Evolutionary conservation across 2,888 invertebrate genomes (phyloP).

Genomic region (Drosophila paracracens): DNA sequence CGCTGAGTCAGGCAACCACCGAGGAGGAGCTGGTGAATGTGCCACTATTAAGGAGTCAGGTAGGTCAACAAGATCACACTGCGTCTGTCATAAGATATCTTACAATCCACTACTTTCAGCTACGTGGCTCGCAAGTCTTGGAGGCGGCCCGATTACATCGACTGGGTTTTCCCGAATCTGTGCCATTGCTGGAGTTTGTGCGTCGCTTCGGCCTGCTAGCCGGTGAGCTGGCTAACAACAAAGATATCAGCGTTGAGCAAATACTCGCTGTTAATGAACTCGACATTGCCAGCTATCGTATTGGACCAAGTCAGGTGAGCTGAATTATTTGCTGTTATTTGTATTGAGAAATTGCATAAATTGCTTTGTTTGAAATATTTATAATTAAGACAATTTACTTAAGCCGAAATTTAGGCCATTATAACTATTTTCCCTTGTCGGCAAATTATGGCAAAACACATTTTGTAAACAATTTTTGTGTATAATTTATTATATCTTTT

Average conservation of each 20-base stretch:
- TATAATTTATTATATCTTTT: too few species aligned
- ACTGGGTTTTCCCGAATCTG: constrained; percentile 96
- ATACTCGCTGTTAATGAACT: constrained; percentile 93
- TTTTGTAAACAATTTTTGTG: too few species aligned
- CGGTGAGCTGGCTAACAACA: constrained; percentile 77
- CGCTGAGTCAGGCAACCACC: constrained; percentile 76
- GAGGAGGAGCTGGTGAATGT: constrained; percentile 89
- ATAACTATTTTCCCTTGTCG: neutral
- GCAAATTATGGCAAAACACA: too few species aligned
- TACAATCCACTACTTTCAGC: constrained; percentile 85
- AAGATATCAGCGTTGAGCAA: constrained; percentile 89
- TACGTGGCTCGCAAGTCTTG: constrained; percentile 95
- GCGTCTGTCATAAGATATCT: neutral
- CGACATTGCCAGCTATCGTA: constrained; percentile 93
- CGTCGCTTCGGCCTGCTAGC: constrained; percentile 90
- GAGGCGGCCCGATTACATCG: constrained; percentile 95
- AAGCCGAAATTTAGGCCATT: neutral
- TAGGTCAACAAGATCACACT: constrained; percentile 79
- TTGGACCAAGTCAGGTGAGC: constrained; percentile 96
- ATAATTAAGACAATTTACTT: neutral
- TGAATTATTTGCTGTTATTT: neutral
- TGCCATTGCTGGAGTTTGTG: constrained; percentile 95
- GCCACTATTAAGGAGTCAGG: constrained; percentile 94
- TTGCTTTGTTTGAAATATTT: neutral
- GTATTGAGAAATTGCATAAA: too few species aligned